Evolutionary conservation across 2,888 invertebrate species (phyloP).

Genomic region (Cremastobaeus sp.): DNA sequence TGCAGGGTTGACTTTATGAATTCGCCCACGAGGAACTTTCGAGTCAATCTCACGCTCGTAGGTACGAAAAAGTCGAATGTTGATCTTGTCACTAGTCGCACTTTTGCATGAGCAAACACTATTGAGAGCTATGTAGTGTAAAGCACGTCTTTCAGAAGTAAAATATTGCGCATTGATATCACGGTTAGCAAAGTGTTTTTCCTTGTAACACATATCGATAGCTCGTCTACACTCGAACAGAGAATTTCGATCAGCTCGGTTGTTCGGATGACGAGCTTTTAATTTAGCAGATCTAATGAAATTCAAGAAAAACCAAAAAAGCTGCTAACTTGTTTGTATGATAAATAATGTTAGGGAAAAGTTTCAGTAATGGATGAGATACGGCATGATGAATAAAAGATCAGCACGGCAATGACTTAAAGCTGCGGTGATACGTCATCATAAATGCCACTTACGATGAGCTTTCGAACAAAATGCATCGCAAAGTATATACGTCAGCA

Average conservation of each 20-base stretch:
- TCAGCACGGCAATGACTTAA: conserved; percentile 54
- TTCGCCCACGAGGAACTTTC: conserved; percentile 92
- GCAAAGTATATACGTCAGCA: conserved; percentile 20
- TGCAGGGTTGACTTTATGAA: conserved; percentile 94
- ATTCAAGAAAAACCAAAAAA: conserved; percentile 28
- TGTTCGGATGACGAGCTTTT: conserved; percentile 16
- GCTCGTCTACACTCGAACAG: not conserved
- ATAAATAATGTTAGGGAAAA: conserved; percentile 43
- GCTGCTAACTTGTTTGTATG: conserved; percentile 31
- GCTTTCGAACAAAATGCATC: conserved; percentile 40
- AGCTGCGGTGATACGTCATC: conserved; percentile 36
- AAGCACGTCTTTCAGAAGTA: conserved; percentile 13
- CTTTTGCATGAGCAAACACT: conserved; percentile 17
- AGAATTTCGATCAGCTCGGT: not conserved
- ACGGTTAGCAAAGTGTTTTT: conserved; percentile 62
- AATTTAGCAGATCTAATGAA: conserved; percentile 23
- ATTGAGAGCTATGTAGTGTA: too few relatives aligned
- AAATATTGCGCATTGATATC: conserved; percentile 34
- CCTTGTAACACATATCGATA: conserved; percentile 59
- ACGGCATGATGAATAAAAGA: conserved; percentile 55
- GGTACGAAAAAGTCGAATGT: conserved; percentile 83
- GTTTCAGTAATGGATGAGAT: conserved; percentile 44
- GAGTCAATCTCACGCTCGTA: conserved; percentile 91
- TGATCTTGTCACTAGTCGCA: too few relatives aligned
- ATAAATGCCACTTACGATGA: conserved; percentile 46